These are phyloP conservation scores for Fabriciana adippe DNA, from an alignment of 2,888 invertebrate species.

Conservation along the genomic window DNA sequence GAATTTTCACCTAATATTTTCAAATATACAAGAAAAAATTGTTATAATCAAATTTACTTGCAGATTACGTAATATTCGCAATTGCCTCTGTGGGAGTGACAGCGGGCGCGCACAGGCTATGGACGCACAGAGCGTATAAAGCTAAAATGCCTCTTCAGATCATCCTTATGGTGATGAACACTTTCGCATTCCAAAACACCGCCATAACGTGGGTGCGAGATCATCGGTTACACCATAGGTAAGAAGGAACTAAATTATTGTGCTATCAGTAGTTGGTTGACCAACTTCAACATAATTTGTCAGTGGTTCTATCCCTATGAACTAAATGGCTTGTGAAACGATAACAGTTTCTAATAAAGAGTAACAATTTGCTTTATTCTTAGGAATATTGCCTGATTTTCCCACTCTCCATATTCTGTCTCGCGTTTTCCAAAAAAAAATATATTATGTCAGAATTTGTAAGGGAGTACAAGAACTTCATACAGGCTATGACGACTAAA, in stretches of 20 bases:
- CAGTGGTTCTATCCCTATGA: neutral
- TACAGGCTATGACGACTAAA: too few relatives aligned
- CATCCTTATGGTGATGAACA: slow-evolving; percentile 49
- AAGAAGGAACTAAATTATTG: slow-evolving; percentile 44
- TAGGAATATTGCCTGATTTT: too few relatives aligned
- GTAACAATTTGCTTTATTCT: too few relatives aligned
- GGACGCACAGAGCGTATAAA: slow-evolving; percentile 50
- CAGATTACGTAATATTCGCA: slow-evolving; percentile 38
- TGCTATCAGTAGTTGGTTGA: too few relatives aligned
- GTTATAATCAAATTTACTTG: slow-evolving; percentile 7
- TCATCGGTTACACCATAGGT: slow-evolving; percentile 53
- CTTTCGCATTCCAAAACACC: slow-evolving; percentile 48
- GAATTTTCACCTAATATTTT: too few relatives aligned
- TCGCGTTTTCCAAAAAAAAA: too few relatives aligned
- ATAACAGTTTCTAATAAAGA: too few relatives aligned
- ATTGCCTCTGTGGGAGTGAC: slow-evolving; percentile 45
- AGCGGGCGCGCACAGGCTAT: slow-evolving; percentile 50
- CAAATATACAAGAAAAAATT: too few relatives aligned
- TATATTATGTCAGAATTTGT: too few relatives aligned
- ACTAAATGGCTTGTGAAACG: neutral
- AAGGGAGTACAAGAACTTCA: too few relatives aligned
- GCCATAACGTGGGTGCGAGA: slow-evolving; percentile 47
- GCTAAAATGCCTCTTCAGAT: slow-evolving; percentile 48
- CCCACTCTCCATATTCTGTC: too few relatives aligned
- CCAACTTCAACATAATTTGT: too few relatives aligned